Conservation (phyloP, 2,888 invertebrate species). For the Tortricodes alternella region DNA sequence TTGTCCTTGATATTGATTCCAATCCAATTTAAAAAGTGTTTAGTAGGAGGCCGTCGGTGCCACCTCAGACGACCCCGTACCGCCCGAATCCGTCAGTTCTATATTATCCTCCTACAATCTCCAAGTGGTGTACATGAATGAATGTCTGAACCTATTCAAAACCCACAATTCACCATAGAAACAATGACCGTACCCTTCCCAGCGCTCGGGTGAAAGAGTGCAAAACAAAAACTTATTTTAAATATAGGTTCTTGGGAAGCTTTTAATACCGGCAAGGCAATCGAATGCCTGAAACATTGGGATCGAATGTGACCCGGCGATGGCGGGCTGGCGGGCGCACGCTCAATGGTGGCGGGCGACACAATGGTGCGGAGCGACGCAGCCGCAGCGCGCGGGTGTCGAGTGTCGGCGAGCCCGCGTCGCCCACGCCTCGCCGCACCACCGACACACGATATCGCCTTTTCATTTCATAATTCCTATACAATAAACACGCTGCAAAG, state of each 20-base stretch:
- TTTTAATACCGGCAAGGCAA: slow-evolving; percentile 76
- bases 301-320: slow-evolving; percentile 70
- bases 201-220: slow-evolving; percentile 69
- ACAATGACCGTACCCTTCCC: slow-evolving; percentile 78
- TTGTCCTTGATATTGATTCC: slow-evolving; percentile 3
- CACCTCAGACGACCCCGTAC: slow-evolving; percentile 60
- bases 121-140: slow-evolving; percentile 69
- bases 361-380: slow-evolving; percentile 51
- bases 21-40: slow-evolving; percentile 34
- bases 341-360: slow-evolving; percentile 56
- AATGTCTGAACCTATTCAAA: slow-evolving; percentile 74
- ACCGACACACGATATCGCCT: slow-evolving; percentile 79
- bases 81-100: slow-evolving; percentile 67
- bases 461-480: slow-evolving; percentile 79
- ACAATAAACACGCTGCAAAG: slow-evolving; percentile 73
- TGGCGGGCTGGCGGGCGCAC: slow-evolving; percentile 40
- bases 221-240: slow-evolving; percentile 66
- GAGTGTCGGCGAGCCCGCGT: slow-evolving; percentile 55
- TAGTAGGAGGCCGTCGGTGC: slow-evolving; percentile 71
- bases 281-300: slow-evolving; percentile 81
- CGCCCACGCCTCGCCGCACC: slow-evolving; percentile 51
- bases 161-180: slow-evolving; percentile 73
- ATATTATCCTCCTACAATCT: slow-evolving; percentile 76
- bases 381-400: slow-evolving; percentile 54
- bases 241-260: slow-evolving; percentile 76